Evolutionary conservation across 2,797 vertebrate genomes (phyloP).

Genomic region (Coluber constrictor): DNA sequence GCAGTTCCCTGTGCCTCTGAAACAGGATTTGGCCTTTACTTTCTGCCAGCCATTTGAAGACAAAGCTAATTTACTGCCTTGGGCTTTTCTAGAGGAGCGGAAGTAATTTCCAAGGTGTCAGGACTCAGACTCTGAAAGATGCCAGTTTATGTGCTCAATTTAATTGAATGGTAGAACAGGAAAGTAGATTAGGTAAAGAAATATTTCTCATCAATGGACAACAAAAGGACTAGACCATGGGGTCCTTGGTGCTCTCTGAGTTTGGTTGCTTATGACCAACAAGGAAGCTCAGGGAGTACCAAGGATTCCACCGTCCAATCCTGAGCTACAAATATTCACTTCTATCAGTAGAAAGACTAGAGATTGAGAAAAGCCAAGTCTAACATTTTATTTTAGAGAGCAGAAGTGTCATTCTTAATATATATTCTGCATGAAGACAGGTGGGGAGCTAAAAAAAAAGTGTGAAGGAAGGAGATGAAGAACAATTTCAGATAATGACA

Average conservation of each 20-base stretch:
- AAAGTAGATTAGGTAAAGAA: background rate
- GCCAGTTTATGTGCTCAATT: background rate
- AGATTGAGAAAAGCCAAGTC: background rate
- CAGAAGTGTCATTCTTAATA: background rate
- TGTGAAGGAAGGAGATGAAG: slow-evolving; percentile 3
- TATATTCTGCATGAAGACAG: background rate
- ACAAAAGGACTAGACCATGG: background rate
- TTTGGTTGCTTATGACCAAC: background rate
- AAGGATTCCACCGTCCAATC: background rate
- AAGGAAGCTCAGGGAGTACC: background rate
- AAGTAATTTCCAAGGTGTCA: background rate
- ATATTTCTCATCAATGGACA: background rate
- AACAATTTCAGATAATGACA: slow-evolving; percentile 17
- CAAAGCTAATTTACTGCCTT: background rate
- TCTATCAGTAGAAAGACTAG: background rate
- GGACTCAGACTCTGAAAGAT: background rate
- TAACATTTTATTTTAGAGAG: background rate
- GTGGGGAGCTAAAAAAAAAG: rapidly evolving
- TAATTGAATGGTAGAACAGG: background rate
- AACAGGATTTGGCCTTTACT: background rate
- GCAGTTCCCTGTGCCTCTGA: background rate
- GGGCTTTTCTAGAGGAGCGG: background rate
- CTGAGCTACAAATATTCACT: background rate
- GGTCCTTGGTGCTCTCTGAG: background rate
- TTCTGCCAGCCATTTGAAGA: background rate